phyloP scores from a whole-genome alignment of 2,888 invertebrate species.

The Plebejus argus region DNA sequence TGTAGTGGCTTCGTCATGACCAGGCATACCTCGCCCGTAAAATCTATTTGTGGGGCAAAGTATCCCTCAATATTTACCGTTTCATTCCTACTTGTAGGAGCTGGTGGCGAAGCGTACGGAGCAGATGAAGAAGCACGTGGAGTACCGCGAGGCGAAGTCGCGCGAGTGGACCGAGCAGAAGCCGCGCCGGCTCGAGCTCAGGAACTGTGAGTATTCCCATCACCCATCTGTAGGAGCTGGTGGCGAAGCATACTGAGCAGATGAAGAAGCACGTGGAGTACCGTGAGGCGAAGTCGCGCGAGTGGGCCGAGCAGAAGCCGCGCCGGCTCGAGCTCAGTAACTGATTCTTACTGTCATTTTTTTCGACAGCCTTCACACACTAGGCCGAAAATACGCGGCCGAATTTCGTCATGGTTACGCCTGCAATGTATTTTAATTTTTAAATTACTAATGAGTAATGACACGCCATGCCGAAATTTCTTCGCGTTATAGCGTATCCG shows the following conservation, averaged over 20 bases:
- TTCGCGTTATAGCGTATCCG: too few relatives aligned
- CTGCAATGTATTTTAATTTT: too few relatives aligned
- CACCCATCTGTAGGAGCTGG: slow-evolving; percentile 84
- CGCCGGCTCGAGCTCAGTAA: slow-evolving; percentile 91
- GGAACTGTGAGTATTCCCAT: slow-evolving; percentile 86
- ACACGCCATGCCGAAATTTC: too few relatives aligned
- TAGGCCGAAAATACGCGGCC: too few relatives aligned
- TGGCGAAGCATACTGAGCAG: slow-evolving; percentile 93
- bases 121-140: slow-evolving; percentile 92
- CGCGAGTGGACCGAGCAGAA: slow-evolving; percentile 90
- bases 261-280: slow-evolving; percentile 93
- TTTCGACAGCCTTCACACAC: too few relatives aligned
- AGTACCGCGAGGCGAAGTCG: slow-evolving; percentile 88
- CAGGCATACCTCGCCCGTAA: too few relatives aligned
- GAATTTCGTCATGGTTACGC: too few relatives aligned
- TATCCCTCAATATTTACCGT: background rate
- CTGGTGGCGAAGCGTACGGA: slow-evolving; percentile 94
- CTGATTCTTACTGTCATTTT: slow-evolving; percentile 62
- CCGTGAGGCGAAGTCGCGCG: slow-evolving; percentile 86
- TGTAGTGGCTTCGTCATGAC: too few relatives aligned
- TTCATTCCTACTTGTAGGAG: slow-evolving; percentile 80
- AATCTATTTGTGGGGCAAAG: too few relatives aligned
- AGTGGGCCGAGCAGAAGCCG: slow-evolving; percentile 89
- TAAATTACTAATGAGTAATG: too few relatives aligned
- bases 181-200: slow-evolving; percentile 89